Percentiles rank a stretch among this genome's conserved stretches.
These are phyloP conservation scores for Zaprionus kolodkinae DNA, from an alignment of 1,140 invertebrate species.

Conservation along the genomic window DNA sequence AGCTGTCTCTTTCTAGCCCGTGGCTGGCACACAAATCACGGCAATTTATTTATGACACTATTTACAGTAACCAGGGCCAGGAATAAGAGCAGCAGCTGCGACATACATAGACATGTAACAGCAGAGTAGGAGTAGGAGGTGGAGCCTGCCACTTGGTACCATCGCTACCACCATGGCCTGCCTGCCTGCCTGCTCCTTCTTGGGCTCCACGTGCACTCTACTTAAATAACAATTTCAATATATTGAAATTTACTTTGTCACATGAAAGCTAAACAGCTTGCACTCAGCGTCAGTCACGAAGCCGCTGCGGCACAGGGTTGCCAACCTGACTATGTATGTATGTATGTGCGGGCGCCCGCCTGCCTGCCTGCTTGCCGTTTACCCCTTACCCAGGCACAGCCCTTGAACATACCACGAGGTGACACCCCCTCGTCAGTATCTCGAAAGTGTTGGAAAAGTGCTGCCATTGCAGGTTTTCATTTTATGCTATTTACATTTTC, in stretches of 20 bases:
- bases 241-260: conserved; percentile 83
- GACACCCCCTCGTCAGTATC: conserved; percentile 30
- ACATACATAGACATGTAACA: conserved; percentile 1
- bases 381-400: background rate
- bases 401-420: conserved; percentile 23
- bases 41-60: conserved; percentile 83
- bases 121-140: background rate
- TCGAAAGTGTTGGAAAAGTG: conserved; percentile 73
- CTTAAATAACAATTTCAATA: conserved; percentile 83
- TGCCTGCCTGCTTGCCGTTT: background rate
- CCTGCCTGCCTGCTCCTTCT: background rate
- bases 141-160: conserved; percentile 43
- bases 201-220: conserved; percentile 68
- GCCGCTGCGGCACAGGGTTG: conserved; percentile 28
- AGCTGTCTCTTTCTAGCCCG: conserved; percentile 2
- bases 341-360: background rate
- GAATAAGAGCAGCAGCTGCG: conserved; percentile 28
- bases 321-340: background rate
- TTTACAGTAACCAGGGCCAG: conserved; percentile 56
- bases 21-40: conserved; percentile 72
- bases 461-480: conserved; percentile 77
- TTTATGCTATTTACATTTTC: conserved; percentile 79
- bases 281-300: conserved; percentile 75
- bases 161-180: too few species aligned
- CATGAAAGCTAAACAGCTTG: conserved; percentile 81